Base-by-base conservation (phyloP, 35 echinoderm and acorn worm genomes). In the Ophiothrix spiculata region DNA sequence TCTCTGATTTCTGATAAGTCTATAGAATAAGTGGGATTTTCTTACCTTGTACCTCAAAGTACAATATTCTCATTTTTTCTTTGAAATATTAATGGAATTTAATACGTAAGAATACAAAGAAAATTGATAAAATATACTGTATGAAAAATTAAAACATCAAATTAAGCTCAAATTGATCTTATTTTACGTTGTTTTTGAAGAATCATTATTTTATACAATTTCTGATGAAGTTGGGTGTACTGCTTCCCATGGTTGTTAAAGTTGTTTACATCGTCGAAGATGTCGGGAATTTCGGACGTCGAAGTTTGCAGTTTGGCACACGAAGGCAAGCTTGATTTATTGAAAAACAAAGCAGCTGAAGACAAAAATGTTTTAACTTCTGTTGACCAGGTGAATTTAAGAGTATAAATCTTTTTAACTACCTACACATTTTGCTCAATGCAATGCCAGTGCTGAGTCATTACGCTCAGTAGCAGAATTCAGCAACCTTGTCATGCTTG, bases 271-370 rank as follows among this genome's bases (percentile, higher is more conserved):
- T 49, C 19, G 42, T 6, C 19, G 42, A 19, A 49, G 42, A 69
- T 69, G 60, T 69, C 60, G 17, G 80, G n/a, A 33, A 95, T 95
- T 85, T 90, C 93, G 29, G 89, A 95, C 33, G 75, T 95, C 35
- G 95, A 93, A 32, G 80, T 93, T 73, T 98, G 95, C 38, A 82
- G 45, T n/a, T 56, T 93, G 28, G 91, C 95, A 49, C 86, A 93
- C n/a, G 90, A 91, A 40, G 95, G 95, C 8, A 85, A 98, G 32
- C 77, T 98, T 23, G 40, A 39, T 31, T 21, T 63, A 11, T 40
- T 98, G 56, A 82, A 79, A 74, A 73, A 87, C 34, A 84, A 46
- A 81, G 63, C 85, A 16, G 38, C 74, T 40, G 79, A 25, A 35
- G 88, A 98, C 38, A 93, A 85, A 36, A 91, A 36, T 56, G 40